Base-by-base conservation (phyloP, 2,797 vertebrate species). In the Acanthis flammea region DNA sequence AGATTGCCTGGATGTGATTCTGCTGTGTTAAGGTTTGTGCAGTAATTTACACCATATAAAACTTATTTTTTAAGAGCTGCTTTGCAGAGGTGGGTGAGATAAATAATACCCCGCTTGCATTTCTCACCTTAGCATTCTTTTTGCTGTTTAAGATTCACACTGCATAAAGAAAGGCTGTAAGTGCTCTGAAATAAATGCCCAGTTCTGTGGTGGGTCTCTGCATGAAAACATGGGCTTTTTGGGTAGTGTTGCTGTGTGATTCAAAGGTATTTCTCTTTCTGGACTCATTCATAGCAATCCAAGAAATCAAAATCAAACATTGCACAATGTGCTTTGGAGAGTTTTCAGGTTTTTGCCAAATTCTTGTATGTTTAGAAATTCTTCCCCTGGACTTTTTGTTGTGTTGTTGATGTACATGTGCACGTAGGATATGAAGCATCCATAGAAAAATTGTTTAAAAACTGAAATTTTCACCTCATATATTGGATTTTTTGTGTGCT, bases 1-100 rank as follows among this genome's bases (percentile, higher is more conserved):
- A 96, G 90, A 94, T 95, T 96, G 94, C 90, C 91, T 96, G 91
- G 90, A 88, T 96, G 93, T 62, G 89, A 92, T 91, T 94, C 90
- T 48, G 39, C 93, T 88, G 18, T 80, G 91, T 94, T 96, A 96
- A 95, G 87, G 95, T 96, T 96, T 96, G 87, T 95, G 96, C 96
- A 96, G 87, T 94, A 94, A 92, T 94, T 96, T 94, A 90, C 76
- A 88, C 94, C 79, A 14, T 66, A 88, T 72, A 92, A 92, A 95
- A 76, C 70, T 77, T 94, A 75, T 39, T 74, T 94, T 95, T 93
- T 92, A 95, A 82, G 68, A 92, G 74, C 84, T 80, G 68, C 75
- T 93, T 93, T 95, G 47, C 50, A 72, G 78, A 41, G 54, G 45
- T 65, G 57, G 74, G 57, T 45, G 91, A 95, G 86, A 91, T 93